A percentile compares a stretch with the other conserved stretches of the same genome.
Conservation (phyloP, 2,113 vertebrate genomes). For the Gracilinanus agilis region DNA sequence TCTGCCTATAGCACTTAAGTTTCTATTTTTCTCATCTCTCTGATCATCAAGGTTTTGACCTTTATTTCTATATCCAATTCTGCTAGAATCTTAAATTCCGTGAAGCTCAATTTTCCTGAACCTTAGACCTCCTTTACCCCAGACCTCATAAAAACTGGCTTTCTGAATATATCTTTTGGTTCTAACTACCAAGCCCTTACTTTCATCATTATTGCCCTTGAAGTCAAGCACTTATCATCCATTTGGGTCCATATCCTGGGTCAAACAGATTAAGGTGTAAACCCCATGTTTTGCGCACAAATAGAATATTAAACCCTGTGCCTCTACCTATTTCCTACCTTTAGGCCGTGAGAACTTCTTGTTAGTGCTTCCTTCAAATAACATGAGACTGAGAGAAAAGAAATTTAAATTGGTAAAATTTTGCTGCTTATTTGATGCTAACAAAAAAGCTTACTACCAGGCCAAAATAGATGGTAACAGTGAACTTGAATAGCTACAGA, state of each 20-base stretch:
- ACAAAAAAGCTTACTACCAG: constrained; percentile 33
- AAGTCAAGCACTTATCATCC: constrained; percentile 18
- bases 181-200: constrained; percentile 18
- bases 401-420: constrained; percentile 17
- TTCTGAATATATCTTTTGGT: neutral
- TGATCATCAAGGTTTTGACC: neutral
- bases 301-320: neutral
- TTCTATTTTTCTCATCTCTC: neutral
- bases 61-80: neutral
- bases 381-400: constrained; percentile 37
- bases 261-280: neutral
- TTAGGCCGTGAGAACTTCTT: constrained; percentile 5
- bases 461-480: constrained; percentile 37
- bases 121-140: neutral
- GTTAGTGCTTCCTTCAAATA: constrained; percentile 29
- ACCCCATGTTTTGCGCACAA: neutral
- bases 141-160: neutral
- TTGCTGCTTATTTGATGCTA: constrained; percentile 31
- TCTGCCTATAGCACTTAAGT: neutral
- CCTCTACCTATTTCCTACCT: constrained; percentile 3
- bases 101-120: neutral
- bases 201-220: neutral
- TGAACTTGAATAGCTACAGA: neutral
- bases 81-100: neutral
- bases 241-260: neutral